Evolutionary conservation across 1,140 invertebrate genomes (phyloP).

Genomic region (Arion vulgaris): DNA sequence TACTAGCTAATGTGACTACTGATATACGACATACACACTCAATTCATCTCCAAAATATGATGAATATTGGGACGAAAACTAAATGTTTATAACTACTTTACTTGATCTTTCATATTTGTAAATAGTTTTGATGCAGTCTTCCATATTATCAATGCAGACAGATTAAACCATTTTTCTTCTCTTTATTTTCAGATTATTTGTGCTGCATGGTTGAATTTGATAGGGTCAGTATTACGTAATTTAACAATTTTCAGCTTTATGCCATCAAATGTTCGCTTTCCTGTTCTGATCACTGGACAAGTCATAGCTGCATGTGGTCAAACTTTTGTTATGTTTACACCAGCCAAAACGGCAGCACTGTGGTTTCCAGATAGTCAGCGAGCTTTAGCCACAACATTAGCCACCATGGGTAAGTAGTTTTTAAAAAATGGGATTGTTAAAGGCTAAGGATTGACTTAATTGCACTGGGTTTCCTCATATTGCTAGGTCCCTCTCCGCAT

Average conservation of each 20-base stretch:
- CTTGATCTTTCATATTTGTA: no score
- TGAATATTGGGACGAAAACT: no score
- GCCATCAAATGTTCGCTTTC: slow-evolving; percentile 45
- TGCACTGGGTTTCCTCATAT: no score
- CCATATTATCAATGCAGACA: no score
- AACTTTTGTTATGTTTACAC: slow-evolving; percentile 73
- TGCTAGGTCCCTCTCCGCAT: no score
- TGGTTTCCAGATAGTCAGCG: slow-evolving; percentile 73
- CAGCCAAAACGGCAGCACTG: slow-evolving; percentile 73
- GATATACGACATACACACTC: no score
- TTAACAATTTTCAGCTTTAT: slow-evolving; percentile 65
- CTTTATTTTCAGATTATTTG: slow-evolving; percentile 67
- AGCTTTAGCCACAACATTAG: slow-evolving; percentile 71
- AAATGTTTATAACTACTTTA: no score
- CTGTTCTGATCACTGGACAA: slow-evolving; percentile 69
- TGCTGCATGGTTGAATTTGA: slow-evolving; percentile 73
- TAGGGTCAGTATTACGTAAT: slow-evolving; percentile 71
- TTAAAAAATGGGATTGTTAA: neutral
- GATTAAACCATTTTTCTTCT: neutral
- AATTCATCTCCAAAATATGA: no score
- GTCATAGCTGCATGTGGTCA: slow-evolving; percentile 72
- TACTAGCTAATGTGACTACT: no score
- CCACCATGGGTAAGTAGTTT: slow-evolving; percentile 62
- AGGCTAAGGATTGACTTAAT: no score
- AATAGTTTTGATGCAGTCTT: no score